Evolutionary conservation across 2,888 invertebrate genomes (phyloP).

Genomic region (Pegoplata infirma): DNA sequence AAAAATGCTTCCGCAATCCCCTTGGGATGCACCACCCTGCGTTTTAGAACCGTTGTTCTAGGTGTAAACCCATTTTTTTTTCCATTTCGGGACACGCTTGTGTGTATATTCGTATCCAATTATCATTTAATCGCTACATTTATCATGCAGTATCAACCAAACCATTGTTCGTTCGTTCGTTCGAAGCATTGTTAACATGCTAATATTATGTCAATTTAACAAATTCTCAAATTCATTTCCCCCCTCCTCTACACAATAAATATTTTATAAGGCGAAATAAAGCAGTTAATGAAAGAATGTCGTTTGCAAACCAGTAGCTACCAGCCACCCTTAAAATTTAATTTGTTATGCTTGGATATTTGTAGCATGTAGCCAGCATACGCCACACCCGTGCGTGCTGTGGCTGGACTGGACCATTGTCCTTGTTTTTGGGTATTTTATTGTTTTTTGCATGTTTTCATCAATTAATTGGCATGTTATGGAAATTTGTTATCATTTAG

Average conservation of each 20-base stretch:
- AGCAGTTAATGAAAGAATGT: too few relatives aligned
- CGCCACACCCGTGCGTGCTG: conserved; percentile 8
- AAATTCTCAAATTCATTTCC: not conserved
- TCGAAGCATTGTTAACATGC: conserved; percentile 17
- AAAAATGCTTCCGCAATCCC: too few relatives aligned
- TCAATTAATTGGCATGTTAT: conserved; percentile 61
- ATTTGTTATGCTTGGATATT: conserved; percentile 23
- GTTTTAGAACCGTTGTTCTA: too few relatives aligned
- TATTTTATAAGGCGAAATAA: not conserved
- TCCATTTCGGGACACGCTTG: too few relatives aligned
- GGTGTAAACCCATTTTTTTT: too few relatives aligned
- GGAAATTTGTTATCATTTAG: conserved; percentile 59
- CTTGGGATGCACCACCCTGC: too few relatives aligned
- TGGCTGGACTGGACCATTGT: conserved; percentile 22
- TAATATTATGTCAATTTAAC: not conserved
- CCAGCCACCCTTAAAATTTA: conserved; percentile 43
- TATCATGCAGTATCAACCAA: conserved; percentile 28
- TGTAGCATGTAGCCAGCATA: conserved; percentile 3
- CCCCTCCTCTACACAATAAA: not conserved
- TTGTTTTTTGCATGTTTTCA: conserved; percentile 2
- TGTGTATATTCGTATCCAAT: conserved; percentile 42
- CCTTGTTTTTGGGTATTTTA: not conserved
- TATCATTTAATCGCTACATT: conserved; percentile 50
- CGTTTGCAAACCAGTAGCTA: too few relatives aligned
- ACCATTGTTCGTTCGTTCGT: conserved; percentile 13